Evolutionary conservation across 2,113 vertebrate genomes (phyloP), one percentile per base, ranked within the genome.

Genomic region (Cyanoliseus patagonus): DNA sequence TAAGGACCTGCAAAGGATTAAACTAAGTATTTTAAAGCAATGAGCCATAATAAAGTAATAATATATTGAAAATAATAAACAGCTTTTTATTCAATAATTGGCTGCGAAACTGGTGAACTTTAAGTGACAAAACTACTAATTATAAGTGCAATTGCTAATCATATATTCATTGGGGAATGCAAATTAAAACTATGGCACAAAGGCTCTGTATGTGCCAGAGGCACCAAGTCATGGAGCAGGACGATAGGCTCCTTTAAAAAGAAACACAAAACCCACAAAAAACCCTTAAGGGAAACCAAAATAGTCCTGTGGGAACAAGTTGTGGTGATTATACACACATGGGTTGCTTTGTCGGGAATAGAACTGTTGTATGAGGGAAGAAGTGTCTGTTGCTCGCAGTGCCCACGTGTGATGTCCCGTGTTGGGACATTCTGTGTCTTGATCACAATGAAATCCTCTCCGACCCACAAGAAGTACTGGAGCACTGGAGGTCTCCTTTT

Each of bases 1-100:
- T 98, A 98, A 98, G 98, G 97, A 98, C 98, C 98, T 98, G 96
- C 97, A 95, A 97, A 98, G 97, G 97, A 98, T 98, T 98, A 97
- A 97, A 95, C 67, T 95, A 98, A 98, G 97, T 98, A 98, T 98
- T 98, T 98, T 98, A 98, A 98, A 97, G 97, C 98, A 98, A 98
- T 98, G 98, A 98, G 97, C 97, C 98, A 97, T 98, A 97, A 98
- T 97, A 98, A 97, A 98, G 97, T 98, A 97, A 98, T 98, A 98
- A 98, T 98, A 97, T 97, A 98, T 97, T 97, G 97, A 98, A 97
- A 98, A 98, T 98, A 98, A 98, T 98, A 97, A 98, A 98, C 97
- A 97, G 97, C 77, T 97, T 95, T 97, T 97, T 97, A 96, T 97
- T 95, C 97, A 98, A 97, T 98, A 98, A 98, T 98, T 98, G 97